phyloP scores from a whole-genome alignment of 2,797 vertebrate genomes.

The Allobates femoralis region DNA sequence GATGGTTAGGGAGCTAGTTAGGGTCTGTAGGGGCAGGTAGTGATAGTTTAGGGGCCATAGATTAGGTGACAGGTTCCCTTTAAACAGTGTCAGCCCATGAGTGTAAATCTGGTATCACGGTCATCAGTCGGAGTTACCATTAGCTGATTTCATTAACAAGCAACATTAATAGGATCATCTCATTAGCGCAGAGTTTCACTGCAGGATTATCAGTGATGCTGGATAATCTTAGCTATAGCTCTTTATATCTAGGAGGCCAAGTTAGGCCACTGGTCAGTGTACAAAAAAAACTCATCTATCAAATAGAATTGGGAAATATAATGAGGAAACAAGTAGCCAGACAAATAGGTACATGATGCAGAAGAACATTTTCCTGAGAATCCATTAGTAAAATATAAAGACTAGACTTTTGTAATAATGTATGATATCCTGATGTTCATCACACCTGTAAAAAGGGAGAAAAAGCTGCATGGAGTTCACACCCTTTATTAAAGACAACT shows the following conservation, averaged over 20 bases:
- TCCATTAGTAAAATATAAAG: background rate
- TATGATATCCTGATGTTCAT: too few species aligned
- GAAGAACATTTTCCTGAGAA: background rate
- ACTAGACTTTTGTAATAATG: background rate
- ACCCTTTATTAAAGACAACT: too few species aligned
- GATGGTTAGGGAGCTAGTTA: too few species aligned
- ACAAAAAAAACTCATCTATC: background rate
- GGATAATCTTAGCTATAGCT: slow-evolving; percentile 52
- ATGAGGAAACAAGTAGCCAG: background rate
- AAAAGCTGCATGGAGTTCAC: too few species aligned
- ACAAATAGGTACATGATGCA: too few species aligned
- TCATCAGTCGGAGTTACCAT: slow-evolving; percentile 14
- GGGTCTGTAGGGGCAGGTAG: too few species aligned
- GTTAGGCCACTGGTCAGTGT: background rate
- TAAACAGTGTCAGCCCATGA: background rate
- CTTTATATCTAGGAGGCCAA: slow-evolving; percentile 1
- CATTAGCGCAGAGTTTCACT: slow-evolving; percentile 57
- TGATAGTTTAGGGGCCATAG: too few species aligned
- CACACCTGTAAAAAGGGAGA: too few species aligned
- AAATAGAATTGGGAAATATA: background rate
- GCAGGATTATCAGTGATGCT: slow-evolving; percentile 48
- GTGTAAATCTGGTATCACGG: background rate
- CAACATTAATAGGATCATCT: slow-evolving; percentile 57
- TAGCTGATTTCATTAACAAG: slow-evolving; percentile 48
- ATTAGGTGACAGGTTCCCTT: too few species aligned